phyloP scores from a whole-genome alignment of 1,140 invertebrate species.

The Wasmannia auropunctata region DNA sequence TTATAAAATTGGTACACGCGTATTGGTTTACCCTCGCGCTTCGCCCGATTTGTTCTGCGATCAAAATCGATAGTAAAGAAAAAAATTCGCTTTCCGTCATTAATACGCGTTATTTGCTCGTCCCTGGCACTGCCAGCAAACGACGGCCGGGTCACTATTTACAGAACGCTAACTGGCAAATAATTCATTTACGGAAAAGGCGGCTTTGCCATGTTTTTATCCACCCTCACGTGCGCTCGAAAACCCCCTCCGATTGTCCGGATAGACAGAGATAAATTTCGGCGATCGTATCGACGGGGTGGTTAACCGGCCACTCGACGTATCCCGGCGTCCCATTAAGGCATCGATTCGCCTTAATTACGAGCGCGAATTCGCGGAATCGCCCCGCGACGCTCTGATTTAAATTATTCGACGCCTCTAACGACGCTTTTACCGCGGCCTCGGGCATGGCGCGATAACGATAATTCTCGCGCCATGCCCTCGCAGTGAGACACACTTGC shows the following conservation, averaged over 20 bases:
- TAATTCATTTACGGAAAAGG: conserved; percentile 47
- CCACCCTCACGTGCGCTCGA: neutral
- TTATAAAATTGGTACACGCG: conserved; percentile 21
- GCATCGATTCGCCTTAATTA: conserved; percentile 60
- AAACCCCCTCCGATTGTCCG: neutral
- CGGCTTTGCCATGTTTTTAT: conserved; percentile 11
- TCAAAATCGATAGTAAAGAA: conserved; percentile 30
- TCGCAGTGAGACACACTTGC: neutral
- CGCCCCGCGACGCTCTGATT: conserved; percentile 27
- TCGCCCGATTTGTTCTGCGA: neutral
- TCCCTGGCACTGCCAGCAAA: conserved; percentile 2
- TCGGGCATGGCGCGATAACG: conserved; percentile 17
- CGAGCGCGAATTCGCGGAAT: neutral
- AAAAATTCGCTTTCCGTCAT: conserved; percentile 6
- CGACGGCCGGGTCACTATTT: conserved; percentile 22
- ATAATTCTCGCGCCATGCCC: conserved; percentile 42
- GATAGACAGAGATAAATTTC: conserved; percentile 27
- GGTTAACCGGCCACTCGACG: conserved; percentile 22
- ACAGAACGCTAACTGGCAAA: conserved; percentile 34
- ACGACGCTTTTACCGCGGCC: conserved; percentile 51
- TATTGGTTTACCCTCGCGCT: neutral
- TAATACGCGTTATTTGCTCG: conserved; percentile 46
- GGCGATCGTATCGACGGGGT: conserved; percentile 10
- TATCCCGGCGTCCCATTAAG: conserved; percentile 26
- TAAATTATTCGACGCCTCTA: conserved; percentile 58